Evolutionary conservation across 2,888 invertebrate species (phyloP), one percentile per base, ranked within the genome.

Genomic region (Pocota personata): DNA sequence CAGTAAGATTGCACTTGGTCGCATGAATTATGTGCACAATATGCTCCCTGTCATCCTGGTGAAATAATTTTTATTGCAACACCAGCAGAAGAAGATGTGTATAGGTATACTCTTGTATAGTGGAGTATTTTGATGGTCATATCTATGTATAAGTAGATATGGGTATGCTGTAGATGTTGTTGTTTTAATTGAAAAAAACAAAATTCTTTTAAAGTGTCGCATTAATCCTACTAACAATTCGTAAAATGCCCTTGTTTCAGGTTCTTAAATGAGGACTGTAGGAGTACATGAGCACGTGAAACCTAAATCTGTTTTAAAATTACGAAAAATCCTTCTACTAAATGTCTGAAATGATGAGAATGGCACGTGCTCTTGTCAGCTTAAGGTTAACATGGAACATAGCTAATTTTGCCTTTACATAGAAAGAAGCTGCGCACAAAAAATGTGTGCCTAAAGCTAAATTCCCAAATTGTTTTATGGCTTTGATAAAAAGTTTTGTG

Each of bases 21-120:
- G 76, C 72, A 86, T 86, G 82, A 86, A 82, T 86, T 67, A 86
- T 86, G 82, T 72, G 86, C 86, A 82, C 67, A 82, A 72, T 82
- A 86, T 86, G 82, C 86, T 86, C 76, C 73, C 77, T 86, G 86
- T 82, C 76, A 77, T 82, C 76, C 40, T 40, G 14, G 58, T 40
- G 64, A 76, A 80, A 86, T 80, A 48, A 66, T 77, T 86, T 86
- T 80, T 78, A 78, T 83, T 72, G 40, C 62, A 72, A 66, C n/a
- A n/a, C n/a, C 27, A 50, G 27, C 3, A 12, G 4, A 19, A n/a
- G 21, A 37, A 12, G 55, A 55, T 48, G 19, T 48, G 24, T 24
- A 27, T 27, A n/a, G 4, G 32, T 35, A 50, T 19, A n/a, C 24
- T 14, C 27, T 0, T 52, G 6, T 24, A n/a, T 14, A 19, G 16